Evolutionary conservation across 1,140 invertebrate species (phyloP).

Genomic region (Mizuhopecten yessoensis): DNA sequence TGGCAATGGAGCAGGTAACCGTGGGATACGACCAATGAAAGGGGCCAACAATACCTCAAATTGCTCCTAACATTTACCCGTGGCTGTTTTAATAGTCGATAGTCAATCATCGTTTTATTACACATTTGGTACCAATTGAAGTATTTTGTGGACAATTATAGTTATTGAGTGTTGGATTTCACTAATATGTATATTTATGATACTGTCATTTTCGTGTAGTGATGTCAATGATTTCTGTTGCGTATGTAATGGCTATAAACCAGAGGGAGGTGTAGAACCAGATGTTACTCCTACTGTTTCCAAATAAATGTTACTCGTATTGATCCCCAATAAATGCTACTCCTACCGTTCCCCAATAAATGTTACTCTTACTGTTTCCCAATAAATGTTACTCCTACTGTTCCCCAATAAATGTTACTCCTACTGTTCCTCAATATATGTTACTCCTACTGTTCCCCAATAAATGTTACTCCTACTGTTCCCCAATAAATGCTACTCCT

Average conservation of each 20-base stretch:
- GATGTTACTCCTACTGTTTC: too few species aligned
- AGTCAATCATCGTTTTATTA: constrained; percentile 39
- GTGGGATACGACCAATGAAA: constrained; percentile 37
- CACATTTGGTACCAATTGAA: constrained; percentile 24
- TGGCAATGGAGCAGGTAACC: constrained; percentile 27
- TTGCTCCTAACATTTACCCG: neutral
- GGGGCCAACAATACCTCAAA: neutral
- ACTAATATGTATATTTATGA: constrained; percentile 12
- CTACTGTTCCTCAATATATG: too few species aligned
- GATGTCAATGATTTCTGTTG: neutral
- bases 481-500: too few species aligned
- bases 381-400: too few species aligned
- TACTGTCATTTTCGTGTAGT: neutral
- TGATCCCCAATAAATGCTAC: too few species aligned
- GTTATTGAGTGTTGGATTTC: constrained; percentile 23
- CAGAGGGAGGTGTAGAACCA: too few species aligned
- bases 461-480: too few species aligned
- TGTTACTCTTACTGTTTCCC: too few species aligned
- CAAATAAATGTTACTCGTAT: neutral
- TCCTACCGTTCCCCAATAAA: too few species aligned
- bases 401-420: too few species aligned
- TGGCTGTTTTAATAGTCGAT: constrained; percentile 33
- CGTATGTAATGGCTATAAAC: too few species aligned
- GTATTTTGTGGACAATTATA: constrained; percentile 29
- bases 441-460: too few species aligned